Evolutionary conservation across 2,888 invertebrate species (phyloP), one percentile per base, ranked within the genome.

Genomic region (Portevinia maculata): DNA sequence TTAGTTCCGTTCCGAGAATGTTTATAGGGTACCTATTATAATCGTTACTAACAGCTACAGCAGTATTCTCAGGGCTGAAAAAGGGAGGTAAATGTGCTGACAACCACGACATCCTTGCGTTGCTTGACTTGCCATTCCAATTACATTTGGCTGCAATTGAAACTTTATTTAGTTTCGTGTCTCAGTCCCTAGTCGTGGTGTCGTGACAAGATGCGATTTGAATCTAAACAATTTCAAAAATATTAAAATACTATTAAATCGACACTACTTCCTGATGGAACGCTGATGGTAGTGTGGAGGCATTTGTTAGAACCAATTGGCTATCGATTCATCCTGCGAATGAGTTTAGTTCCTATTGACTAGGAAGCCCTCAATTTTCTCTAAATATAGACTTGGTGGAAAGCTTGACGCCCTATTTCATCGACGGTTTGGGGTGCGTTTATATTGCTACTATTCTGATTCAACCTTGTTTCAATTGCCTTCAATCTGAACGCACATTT

Each of bases 161-260:
- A 75, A 44, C 37, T 67, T 69, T 39, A 75, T 74, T 74, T 53
- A n/a, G 48, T 50, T 34, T 57, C 62, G 62, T 81, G 62, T 75
- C 57, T 57, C 60, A 34, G 53, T 30, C 19, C n/a, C 3, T 53
- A 48, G 48, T 76, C 17, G 11, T 44, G 52, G 46, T 83, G 52
- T 11, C 81, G 81, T 83, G 81, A 71, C 76, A 78, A 78, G 64
- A 50, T 53, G 52, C 48, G 32, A 65, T 78, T 83, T 30, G 46
- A 28, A 50, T 53, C 34, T 9, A 55, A 24, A 71, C 53, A 52
- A 37, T 76, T 83, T 65, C n/a, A 2, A 52, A 64, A 76, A 67
- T 64, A 71, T 83, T 81, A 76, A 83, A 83, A 67, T 50, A 37
- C 32, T 73, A 59, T 78, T 28, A 65, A 70, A 21, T 64, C 46